phyloP scores from a whole-genome alignment of 2,888 invertebrate species.

The Leptarthrus brevirostris region DNA sequence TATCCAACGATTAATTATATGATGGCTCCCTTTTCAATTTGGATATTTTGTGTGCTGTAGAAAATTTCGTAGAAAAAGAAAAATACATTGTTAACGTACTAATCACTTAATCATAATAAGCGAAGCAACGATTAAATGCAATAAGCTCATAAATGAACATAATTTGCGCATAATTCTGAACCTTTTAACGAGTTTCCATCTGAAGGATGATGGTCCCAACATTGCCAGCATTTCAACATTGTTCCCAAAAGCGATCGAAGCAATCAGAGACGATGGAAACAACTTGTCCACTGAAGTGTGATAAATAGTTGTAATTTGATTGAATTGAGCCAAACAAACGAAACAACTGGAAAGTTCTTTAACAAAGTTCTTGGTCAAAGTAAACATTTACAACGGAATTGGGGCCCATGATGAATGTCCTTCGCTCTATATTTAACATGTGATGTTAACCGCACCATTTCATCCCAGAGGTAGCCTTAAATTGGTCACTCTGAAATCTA shows the following conservation, averaged over 20 bases:
- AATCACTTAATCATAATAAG: no score
- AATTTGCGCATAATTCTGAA: no score
- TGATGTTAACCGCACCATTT: constrained; percentile 46
- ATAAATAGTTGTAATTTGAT: constrained; percentile 45
- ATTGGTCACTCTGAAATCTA: constrained; percentile 22
- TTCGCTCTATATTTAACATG: constrained; percentile 41
- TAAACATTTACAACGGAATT: constrained; percentile 38
- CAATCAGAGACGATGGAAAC: background rate
- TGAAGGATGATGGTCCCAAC: no score
- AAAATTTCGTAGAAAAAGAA: no score
- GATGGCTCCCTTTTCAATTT: no score
- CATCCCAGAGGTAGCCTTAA: constrained; percentile 30
- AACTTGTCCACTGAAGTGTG: constrained; percentile 36
- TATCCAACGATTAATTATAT: no score
- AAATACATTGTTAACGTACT: no score
- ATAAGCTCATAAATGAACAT: no score
- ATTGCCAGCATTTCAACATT: background rate
- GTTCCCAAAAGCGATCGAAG: background rate
- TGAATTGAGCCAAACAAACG: constrained; percentile 17
- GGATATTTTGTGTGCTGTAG: no score
- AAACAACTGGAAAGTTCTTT: constrained; percentile 25
- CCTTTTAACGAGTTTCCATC: no score
- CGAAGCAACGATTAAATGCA: no score
- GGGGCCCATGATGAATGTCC: constrained; percentile 40
- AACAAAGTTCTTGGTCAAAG: constrained; percentile 37